phyloP scores from a whole-genome alignment of 1,140 invertebrate genomes.

The Platyscapa corneri region DNA sequence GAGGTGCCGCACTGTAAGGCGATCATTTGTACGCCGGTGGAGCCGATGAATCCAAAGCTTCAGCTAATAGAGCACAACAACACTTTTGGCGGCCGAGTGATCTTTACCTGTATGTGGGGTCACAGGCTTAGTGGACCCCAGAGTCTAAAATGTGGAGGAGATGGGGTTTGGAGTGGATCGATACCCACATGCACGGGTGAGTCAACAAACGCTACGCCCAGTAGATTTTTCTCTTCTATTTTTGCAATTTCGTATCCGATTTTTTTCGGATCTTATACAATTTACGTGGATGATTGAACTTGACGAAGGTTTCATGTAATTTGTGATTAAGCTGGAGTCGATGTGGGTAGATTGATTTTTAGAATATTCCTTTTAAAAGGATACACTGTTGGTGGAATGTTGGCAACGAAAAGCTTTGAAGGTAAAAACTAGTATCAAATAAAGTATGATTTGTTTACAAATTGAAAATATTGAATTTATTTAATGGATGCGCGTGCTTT shows the following conservation, averaged over 20 bases:
- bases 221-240: not conserved
- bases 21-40: constrained; percentile 82
- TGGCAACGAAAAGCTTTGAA: too few species aligned
- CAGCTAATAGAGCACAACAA: constrained; percentile 79
- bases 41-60: constrained; percentile 74
- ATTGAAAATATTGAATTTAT: too few species aligned
- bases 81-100: constrained; percentile 80
- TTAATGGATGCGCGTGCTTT: too few species aligned
- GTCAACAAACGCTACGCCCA: constrained; percentile 29
- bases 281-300: not conserved
- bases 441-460: too few species aligned
- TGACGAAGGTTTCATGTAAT: not conserved
- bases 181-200: constrained; percentile 84
- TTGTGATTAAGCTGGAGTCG: not conserved
- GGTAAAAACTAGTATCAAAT: too few species aligned
- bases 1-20: constrained; percentile 82
- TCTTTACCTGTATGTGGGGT: constrained; percentile 89
- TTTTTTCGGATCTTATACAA: not conserved
- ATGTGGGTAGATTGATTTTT: too few species aligned
- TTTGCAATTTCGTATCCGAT: not conserved
- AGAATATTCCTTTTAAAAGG: too few species aligned
- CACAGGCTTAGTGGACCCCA: constrained; percentile 83
- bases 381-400: too few species aligned
- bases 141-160: constrained; percentile 83
- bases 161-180: constrained; percentile 85